Conservation (phyloP, 2,888 invertebrate species). For the Coecobrya sp. region DNA sequence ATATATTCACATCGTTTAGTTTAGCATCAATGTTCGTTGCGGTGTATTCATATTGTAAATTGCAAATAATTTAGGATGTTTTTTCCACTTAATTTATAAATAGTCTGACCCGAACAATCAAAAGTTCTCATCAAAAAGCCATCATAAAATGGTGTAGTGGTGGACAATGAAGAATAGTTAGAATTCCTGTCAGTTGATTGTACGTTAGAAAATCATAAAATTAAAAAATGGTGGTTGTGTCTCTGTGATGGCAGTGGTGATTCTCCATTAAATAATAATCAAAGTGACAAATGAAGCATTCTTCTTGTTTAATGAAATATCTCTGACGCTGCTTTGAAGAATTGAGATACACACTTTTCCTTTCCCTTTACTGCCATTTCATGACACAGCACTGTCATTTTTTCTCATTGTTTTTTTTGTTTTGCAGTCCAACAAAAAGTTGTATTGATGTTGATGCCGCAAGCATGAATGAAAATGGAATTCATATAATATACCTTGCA, state of each 20-base stretch:
- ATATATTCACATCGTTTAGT: not conserved
- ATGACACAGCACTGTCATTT: constrained; percentile 15
- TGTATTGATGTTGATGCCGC: not conserved
- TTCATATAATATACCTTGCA: not conserved
- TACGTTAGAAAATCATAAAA: not conserved
- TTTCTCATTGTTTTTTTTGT: not conserved
- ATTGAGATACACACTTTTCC: not conserved
- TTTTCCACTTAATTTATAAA: not conserved
- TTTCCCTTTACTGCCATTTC: constrained; percentile 9
- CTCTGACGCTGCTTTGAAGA: not conserved
- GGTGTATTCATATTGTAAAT: not conserved
- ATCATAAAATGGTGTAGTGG: not conserved
- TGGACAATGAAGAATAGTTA: not conserved
- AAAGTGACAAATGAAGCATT: constrained; percentile 8
- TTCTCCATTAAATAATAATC: not conserved
- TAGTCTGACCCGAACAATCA: not conserved
- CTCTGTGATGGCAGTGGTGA: not conserved
- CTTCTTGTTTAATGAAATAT: not conserved
- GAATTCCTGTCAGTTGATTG: not conserved
- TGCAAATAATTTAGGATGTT: not conserved
- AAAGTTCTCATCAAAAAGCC: not conserved
- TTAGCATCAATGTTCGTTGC: not conserved
- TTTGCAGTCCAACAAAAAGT: not conserved
- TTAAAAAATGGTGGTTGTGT: not conserved
- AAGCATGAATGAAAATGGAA: not conserved